Base-by-base conservation (phyloP, 2,113 vertebrate genomes). In the Sinosuthora webbiana region DNA sequence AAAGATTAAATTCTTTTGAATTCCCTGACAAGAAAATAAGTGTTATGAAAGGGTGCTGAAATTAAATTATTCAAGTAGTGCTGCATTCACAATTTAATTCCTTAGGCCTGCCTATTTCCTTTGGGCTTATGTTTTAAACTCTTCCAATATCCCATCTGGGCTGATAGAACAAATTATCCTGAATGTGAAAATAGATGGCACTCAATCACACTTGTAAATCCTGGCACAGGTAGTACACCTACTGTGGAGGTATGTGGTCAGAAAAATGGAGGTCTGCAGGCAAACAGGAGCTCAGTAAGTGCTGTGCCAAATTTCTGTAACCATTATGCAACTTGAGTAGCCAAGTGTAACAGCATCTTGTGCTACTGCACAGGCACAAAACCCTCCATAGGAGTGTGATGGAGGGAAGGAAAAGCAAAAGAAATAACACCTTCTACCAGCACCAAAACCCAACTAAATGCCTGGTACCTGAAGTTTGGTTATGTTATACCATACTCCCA, bases 41-140 rank as follows among this genome's bases (percentile, higher is more conserved):
- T 59, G 20, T 78, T 87, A 39, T 81, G 73, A 91, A 93, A 89
- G 44, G 30, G n/a, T 90, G n/a, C 16, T 93, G 91, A 96, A 94
- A 94, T n/a, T 0, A 27, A 94, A 45, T 90, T 18, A 93, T 85
- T 94, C 73, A 92, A 93, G 37, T 60, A 78, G 63, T 62, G 55
- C 52, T 81, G 56, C 50, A 42, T 80, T 92, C 83, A 90, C 39
- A 74, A 10, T 44, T 20, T 80, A 85, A 81, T 87, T 90, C 50
- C 53, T 83, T 91, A 56, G 84, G 30, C 60, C 39, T 87, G 6
- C 35, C 56, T 93, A 17, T 91, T 95, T 96, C 53, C 64, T 93
- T 74, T 30, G 31, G 37, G 49, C 30, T 92, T 68, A 78, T 28
- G 83, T 90, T 75, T 45, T 56, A 95, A 95, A 42, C 35, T 9